phyloP scores from a whole-genome alignment of 2,888 invertebrate genomes.

The Idaea straminata region DNA sequence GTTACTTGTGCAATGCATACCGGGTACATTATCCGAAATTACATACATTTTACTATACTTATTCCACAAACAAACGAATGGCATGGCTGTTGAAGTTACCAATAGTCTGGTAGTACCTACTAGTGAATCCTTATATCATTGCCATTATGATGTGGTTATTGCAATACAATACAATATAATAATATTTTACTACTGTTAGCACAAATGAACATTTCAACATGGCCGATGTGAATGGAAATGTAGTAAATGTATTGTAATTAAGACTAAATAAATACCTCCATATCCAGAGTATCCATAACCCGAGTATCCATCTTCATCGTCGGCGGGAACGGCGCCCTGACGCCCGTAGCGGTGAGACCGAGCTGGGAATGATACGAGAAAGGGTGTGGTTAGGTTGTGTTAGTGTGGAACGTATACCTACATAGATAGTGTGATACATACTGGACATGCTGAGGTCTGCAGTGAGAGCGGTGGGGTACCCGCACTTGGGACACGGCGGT shows the following conservation, averaged over 20 bases:
- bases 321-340: constrained; percentile 84
- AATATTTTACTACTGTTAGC: too few species aligned
- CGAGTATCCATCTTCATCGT: constrained; percentile 75
- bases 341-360: constrained; percentile 94
- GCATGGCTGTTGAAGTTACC: too few species aligned
- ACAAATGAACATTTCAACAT: too few species aligned
- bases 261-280: constrained; percentile 34
- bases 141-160: too few species aligned
- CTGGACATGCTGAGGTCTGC: constrained; percentile 98
- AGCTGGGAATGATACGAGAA: constrained; percentile 67
- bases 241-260: not conserved
- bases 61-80: too few species aligned
- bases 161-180: too few species aligned
- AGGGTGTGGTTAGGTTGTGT: not conserved
- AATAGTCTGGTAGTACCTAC: too few species aligned
- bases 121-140: too few species aligned
- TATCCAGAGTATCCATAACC: constrained; percentile 62
- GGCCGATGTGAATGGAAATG: too few species aligned
- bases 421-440: constrained; percentile 59
- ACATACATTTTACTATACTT: too few species aligned
- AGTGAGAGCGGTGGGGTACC: constrained; percentile 94
- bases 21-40: too few species aligned
- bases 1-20: too few species aligned
- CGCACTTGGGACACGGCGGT: constrained; percentile 95
- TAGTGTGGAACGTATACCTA: not conserved